Evolutionary conservation across 2,797 vertebrate species (phyloP).

Genomic region (Notoglanidium macrostoma): DNA sequence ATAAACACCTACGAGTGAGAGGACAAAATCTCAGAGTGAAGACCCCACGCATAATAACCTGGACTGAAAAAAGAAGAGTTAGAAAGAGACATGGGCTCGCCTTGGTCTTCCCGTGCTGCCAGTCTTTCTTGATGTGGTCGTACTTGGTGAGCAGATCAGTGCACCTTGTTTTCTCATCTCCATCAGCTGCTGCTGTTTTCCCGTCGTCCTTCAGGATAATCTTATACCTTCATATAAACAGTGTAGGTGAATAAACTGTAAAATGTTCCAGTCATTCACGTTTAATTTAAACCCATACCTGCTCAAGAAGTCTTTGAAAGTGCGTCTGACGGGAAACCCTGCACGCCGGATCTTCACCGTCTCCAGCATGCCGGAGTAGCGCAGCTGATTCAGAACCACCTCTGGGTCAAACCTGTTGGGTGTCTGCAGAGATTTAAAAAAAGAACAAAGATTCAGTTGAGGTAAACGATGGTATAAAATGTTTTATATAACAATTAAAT

Average conservation of each 20-base stretch:
- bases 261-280: not conserved
- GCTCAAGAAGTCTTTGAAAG: constrained; percentile 85
- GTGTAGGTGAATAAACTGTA: not conserved
- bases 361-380: constrained; percentile 93
- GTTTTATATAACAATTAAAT: not conserved
- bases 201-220: constrained; percentile 77
- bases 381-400: constrained; percentile 88
- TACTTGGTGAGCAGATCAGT: constrained; percentile 78
- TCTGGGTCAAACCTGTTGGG: constrained; percentile 82
- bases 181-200: constrained; percentile 52
- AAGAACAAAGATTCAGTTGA: not conserved
- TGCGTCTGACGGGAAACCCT: constrained; percentile 87
- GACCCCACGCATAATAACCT: not conserved
- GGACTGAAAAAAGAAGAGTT: not conserved
- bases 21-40: not conserved
- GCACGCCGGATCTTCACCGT: constrained; percentile 91
- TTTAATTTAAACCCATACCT: constrained; percentile 68
- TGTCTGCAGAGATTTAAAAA: constrained; percentile 67
- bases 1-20: constrained; percentile 73
- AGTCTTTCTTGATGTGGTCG: constrained; percentile 81
- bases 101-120: constrained; percentile 92
- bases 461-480: not conserved
- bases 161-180: constrained; percentile 78
- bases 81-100: constrained; percentile 62
- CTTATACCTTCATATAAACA: constrained; percentile 78